Percentiles rank a stretch among this genome's conserved stretches.
Evolutionary conservation across 2,113 vertebrate species (phyloP).

Genomic region (Athene cunicularia): DNA sequence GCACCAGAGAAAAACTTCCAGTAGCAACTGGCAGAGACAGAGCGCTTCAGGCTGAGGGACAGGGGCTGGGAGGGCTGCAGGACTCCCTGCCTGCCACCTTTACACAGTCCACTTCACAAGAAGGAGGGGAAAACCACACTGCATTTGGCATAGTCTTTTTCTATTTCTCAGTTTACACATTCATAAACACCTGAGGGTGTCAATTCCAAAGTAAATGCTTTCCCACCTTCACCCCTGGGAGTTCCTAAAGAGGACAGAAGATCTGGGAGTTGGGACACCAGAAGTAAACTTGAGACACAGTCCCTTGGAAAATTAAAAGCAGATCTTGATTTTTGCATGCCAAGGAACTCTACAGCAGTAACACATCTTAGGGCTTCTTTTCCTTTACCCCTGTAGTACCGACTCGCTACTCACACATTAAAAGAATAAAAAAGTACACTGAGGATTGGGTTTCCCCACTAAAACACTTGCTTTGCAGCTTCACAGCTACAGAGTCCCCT

Average conservation of each 20-base stretch:
- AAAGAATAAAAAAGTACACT: neutral
- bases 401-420: neutral
- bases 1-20: neutral
- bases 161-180: neutral
- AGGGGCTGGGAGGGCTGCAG: neutral
- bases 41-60: neutral
- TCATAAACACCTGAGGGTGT: conserved; percentile 1
- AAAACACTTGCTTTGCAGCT: neutral
- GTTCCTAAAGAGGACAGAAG: conserved; percentile 4
- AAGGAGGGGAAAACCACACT: neutral
- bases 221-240: neutral
- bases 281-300: neutral
- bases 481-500: neutral
- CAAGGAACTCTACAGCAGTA: conserved; percentile 2
- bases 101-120: neutral
- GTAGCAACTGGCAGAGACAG: neutral
- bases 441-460: neutral
- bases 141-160: neutral
- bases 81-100: neutral
- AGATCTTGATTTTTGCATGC: conserved; percentile 1
- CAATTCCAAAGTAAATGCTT: conserved; percentile 17
- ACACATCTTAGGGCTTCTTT: neutral
- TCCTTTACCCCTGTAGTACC: neutral
- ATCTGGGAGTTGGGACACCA: neutral
- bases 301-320: conserved; percentile 35